A percentile compares a stretch with the other conserved stretches of the same genome.
These are phyloP conservation scores for Lycocerus yunnanus DNA, from an alignment of 2,888 invertebrate species.

Conservation along the genomic window DNA sequence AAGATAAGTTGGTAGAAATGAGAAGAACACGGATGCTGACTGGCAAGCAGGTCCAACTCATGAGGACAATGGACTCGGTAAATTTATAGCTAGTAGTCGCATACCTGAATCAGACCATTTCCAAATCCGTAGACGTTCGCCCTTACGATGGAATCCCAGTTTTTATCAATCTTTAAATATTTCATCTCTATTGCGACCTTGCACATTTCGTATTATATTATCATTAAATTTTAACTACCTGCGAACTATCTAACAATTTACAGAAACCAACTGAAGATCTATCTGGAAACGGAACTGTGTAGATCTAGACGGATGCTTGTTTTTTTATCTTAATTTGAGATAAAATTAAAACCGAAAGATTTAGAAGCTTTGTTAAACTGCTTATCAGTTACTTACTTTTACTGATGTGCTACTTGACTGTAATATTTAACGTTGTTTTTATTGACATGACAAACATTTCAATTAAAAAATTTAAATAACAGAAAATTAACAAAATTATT, in stretches of 20 bases:
- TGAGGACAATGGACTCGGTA: constrained; percentile 38
- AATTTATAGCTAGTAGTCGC: constrained; percentile 41
- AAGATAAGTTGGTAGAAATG: constrained; percentile 14
- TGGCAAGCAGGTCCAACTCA: constrained; percentile 27
- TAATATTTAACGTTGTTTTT: constrained; percentile 21
- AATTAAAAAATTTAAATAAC: background rate
- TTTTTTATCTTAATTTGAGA: constrained; percentile 26
- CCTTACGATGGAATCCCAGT: constrained; percentile 28
- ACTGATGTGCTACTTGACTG: constrained; percentile 36
- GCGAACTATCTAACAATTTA: background rate
- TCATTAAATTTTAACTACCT: constrained; percentile 12
- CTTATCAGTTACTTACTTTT: constrained; percentile 34
- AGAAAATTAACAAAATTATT: background rate
- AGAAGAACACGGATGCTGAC: constrained; percentile 28
- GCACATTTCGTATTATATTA: constrained; percentile 11
- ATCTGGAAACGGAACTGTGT: background rate
- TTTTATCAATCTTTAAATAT: constrained; percentile 23
- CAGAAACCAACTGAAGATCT: background rate
- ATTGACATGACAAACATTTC: background rate
- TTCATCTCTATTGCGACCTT: constrained; percentile 24
- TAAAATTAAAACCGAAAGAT: constrained; percentile 28
- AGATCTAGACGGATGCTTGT: constrained; percentile 8
- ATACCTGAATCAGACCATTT: constrained; percentile 42
- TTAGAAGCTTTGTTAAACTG: constrained; percentile 46
- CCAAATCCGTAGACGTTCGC: constrained; percentile 40